These are phyloP conservation scores for Stigmatopora nigra DNA, from an alignment of 2,113 vertebrate species.

Conservation along the genomic window DNA sequence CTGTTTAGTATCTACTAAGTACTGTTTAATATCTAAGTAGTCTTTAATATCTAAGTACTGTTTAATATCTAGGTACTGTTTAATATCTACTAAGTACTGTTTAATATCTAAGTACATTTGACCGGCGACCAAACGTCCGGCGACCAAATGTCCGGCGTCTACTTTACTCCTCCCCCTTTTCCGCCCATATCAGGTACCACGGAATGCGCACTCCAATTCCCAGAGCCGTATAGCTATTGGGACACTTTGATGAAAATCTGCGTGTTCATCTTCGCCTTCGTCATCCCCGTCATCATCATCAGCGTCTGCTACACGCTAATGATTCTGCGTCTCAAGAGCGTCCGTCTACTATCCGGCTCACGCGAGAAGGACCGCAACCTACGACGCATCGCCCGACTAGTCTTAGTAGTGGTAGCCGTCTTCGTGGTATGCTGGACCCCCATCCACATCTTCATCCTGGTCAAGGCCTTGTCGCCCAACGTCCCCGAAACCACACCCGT, in stretches of 20 bases:
- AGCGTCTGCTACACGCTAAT: constrained; percentile 90
- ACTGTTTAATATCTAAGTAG: no score
- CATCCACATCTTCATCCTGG: constrained; percentile 94
- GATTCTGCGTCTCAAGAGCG: constrained; percentile 87
- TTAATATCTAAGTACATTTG: no score
- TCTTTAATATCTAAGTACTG: no score
- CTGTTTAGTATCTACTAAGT: no score
- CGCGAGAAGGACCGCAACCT: constrained; percentile 92
- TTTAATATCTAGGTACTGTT: no score
- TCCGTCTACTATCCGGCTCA: constrained; percentile 88
- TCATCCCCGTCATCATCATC: constrained; percentile 89
- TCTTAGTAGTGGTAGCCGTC: constrained; percentile 90
- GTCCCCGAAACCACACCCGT: constrained; percentile 84
- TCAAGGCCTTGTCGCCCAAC: constrained; percentile 76
- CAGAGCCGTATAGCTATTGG: constrained; percentile 91
- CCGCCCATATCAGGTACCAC: constrained; percentile 63
- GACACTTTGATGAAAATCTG: constrained; percentile 96
- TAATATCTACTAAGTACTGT: no score
- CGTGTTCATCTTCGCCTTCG: constrained; percentile 89
- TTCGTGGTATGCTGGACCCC: constrained; percentile 90
- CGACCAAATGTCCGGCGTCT: no score
- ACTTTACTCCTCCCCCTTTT: no score
- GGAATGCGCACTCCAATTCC: constrained; percentile 93
- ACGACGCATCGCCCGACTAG: constrained; percentile 87
- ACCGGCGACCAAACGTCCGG: no score